Conservation (phyloP, 2,888 invertebrate genomes). For the Ptilodon capucinus region DNA sequence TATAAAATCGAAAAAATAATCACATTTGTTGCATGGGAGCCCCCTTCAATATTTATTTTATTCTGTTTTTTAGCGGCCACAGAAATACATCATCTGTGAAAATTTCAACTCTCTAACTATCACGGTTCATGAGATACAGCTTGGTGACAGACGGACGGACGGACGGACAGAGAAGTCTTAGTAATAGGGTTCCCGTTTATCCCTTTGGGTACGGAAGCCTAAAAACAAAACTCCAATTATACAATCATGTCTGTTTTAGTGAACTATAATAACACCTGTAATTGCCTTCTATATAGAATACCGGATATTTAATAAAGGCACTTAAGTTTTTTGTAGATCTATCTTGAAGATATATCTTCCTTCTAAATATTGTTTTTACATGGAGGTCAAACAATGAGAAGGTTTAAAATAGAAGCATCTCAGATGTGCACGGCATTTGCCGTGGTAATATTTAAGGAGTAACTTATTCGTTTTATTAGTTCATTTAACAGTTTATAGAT, state of each 20-base stretch:
- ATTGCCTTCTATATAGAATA: constrained; percentile 6
- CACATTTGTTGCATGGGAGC: no score
- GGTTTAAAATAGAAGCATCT: constrained; percentile 57
- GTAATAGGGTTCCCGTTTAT: no score
- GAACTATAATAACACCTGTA: not conserved
- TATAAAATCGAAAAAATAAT: no score
- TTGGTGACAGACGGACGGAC: no score
- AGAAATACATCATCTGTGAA: no score
- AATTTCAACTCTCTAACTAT: no score
- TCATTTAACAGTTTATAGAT: not conserved
- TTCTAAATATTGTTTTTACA: constrained; percentile 40
- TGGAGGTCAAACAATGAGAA: constrained; percentile 43
- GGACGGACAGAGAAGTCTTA: no score
- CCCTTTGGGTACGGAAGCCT: no score
- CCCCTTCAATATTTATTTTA: no score
- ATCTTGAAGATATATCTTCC: constrained; percentile 29
- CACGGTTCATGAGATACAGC: no score
- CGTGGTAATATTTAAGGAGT: constrained; percentile 10
- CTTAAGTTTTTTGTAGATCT: constrained; percentile 36
- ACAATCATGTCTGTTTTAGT: constrained; percentile 1
- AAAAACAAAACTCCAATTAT: not conserved
- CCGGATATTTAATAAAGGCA: constrained; percentile 27
- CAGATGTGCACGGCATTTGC: constrained; percentile 44
- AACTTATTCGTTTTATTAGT: no score
- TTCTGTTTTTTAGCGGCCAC: no score